phyloP scores from a whole-genome alignment of 2,888 invertebrate species.

The Lycocerus yunnanus region DNA sequence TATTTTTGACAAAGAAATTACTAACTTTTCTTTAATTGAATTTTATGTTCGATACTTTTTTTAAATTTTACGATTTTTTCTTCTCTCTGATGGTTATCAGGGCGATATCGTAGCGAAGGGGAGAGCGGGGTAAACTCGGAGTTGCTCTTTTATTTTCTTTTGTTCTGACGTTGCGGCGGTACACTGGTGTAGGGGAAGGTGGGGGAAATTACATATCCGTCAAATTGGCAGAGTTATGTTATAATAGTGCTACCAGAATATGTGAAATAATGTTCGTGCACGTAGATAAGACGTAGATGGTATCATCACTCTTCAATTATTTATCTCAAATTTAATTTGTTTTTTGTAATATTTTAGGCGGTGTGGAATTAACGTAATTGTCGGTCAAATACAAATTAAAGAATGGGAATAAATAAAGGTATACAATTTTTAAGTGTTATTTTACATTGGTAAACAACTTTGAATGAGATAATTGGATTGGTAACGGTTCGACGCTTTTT shows the following conservation, averaged over 20 bases:
- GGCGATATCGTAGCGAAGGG: no score
- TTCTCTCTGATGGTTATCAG: no score
- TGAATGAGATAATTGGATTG: not conserved
- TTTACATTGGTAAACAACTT: not conserved
- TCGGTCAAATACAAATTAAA: not conserved
- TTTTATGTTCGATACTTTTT: no score
- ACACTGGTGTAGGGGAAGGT: not conserved
- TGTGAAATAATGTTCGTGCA: not conserved
- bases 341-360: not conserved
- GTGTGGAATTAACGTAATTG: not conserved
- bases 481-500: not conserved
- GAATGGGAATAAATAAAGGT: not conserved
- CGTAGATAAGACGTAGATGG: not conserved
- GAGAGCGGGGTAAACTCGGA: no score
- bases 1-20: no score
- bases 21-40: no score
- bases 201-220: not conserved
- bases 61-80: no score
- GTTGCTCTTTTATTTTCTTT: no score
- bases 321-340: not conserved
- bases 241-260: not conserved
- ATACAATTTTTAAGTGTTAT: slow-evolving; percentile 1
- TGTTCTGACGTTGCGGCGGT: no score
- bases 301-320: not conserved
- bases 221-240: not conserved